Conservation (phyloP, 2,113 vertebrate genomes). For the Phrynocephalus versicolor region DNA sequence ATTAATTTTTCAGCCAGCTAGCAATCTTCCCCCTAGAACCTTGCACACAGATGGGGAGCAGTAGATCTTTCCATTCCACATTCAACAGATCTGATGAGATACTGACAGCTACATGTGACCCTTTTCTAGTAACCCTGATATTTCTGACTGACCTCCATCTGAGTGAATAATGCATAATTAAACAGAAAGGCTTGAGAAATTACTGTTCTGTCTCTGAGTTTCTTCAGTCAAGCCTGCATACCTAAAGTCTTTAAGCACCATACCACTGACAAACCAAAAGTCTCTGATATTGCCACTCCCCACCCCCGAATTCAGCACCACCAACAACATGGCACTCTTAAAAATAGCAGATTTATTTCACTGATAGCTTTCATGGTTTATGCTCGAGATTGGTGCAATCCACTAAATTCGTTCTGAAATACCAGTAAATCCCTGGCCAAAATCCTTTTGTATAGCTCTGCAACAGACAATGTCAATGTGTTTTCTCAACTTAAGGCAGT, state of each 20-base stretch:
- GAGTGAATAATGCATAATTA: not conserved
- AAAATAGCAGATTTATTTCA: too few species aligned
- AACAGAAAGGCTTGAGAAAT: not conserved
- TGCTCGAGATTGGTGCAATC: too few species aligned
- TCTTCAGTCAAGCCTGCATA: not conserved
- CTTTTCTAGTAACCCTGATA: not conserved
- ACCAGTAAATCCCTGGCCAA: too few species aligned
- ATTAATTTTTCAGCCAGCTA: not conserved
- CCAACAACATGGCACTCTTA: too few species aligned
- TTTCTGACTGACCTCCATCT: not conserved
- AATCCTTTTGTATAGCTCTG: too few species aligned
- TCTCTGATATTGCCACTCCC: not conserved
- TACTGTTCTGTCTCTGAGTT: not conserved
- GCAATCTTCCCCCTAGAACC: not conserved
- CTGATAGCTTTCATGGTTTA: too few species aligned
- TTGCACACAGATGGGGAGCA: not conserved
- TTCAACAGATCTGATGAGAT: not conserved
- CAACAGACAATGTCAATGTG: too few species aligned
- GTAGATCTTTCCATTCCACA: not conserved
- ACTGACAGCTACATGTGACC: not conserved
- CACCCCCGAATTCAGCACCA: too few species aligned
- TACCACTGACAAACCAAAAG: not conserved
- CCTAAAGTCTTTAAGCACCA: not conserved
- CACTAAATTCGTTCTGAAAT: too few species aligned
- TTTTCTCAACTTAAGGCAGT: too few species aligned